Conservation (phyloP, 2,113 vertebrate species). For the Pavo muticus region DNA sequence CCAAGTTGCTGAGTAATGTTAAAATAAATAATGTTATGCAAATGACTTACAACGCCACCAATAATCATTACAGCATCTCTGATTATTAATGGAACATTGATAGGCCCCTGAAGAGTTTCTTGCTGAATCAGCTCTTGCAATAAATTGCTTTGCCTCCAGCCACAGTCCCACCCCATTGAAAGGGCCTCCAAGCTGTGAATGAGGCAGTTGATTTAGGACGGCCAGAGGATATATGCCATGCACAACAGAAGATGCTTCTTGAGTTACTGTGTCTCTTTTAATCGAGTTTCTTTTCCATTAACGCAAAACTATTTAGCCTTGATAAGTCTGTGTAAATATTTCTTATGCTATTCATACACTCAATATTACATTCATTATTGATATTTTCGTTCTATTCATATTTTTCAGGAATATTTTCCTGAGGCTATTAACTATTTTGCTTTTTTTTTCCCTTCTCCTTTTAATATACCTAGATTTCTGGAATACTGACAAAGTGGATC, state of each 20-base stretch:
- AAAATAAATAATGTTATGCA: conserved; percentile 13
- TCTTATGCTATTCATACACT: neutral
- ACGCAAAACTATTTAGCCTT: neutral
- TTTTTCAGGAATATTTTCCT: conserved; percentile 12
- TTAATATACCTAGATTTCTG: neutral
- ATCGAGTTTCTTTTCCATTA: neutral
- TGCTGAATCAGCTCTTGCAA: conserved; percentile 68
- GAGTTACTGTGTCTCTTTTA: neutral
- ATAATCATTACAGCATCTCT: conserved; percentile 40
- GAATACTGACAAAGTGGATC: conserved; percentile 13
- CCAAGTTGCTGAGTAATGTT: conserved; percentile 41
- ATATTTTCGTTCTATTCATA: neutral
- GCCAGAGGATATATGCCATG: neutral
- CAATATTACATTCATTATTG: neutral
- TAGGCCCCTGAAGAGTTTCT: conserved; percentile 40
- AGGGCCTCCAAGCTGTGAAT: conserved; percentile 23
- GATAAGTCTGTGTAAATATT: neutral
- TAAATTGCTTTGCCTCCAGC: conserved; percentile 64
- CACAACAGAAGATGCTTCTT: neutral
- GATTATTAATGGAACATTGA: conserved; percentile 49
- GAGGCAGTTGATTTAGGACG: conserved; percentile 63
- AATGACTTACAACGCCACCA: neutral
- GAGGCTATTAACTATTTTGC: neutral
- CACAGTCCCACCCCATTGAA: neutral
- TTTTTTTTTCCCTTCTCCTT: neutral